These are phyloP conservation scores for Drosophila ezoana DNA, from an alignment of 2,888 invertebrate genomes.

Conservation along the genomic window DNA sequence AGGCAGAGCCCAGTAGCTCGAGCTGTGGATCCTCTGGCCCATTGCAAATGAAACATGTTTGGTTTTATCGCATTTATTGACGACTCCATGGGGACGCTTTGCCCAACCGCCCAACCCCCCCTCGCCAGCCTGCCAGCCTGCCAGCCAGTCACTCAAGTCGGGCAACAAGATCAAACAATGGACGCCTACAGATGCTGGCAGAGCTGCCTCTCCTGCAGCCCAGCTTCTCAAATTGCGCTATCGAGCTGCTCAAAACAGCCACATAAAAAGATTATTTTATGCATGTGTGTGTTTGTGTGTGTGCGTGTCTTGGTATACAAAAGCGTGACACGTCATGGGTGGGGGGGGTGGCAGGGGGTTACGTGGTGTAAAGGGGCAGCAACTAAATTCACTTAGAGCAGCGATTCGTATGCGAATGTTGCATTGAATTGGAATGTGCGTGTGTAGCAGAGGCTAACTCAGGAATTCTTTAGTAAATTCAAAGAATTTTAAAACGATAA, in stretches of 20 bases:
- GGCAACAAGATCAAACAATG: conserved; percentile 68
- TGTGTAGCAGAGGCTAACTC: conserved; percentile 8
- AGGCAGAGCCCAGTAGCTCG: conserved; percentile 2
- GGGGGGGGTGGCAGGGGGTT: not conserved
- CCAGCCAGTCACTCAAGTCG: conserved; percentile 25
- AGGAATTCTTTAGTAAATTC: conserved; percentile 21
- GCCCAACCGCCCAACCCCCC: conserved; percentile 17
- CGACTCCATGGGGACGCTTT: conserved; percentile 77
- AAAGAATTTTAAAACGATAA: conserved; percentile 32
- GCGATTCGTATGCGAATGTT: conserved; percentile 58
- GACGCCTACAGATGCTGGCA: conserved; percentile 43
- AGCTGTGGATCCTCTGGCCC: conserved; percentile 27
- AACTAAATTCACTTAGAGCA: conserved; percentile 73
- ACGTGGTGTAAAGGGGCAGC: not conserved
- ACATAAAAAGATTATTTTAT: conserved; percentile 78
- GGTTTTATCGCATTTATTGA: conserved; percentile 81
- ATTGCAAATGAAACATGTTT: conserved; percentile 79
- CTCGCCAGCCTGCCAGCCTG: not conserved
- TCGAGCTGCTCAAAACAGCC: conserved; percentile 76
- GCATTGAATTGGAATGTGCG: conserved; percentile 50
- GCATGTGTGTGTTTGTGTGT: conserved; percentile 43
- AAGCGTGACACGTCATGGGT: conserved; percentile 7
- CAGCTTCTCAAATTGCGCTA: conserved; percentile 60
- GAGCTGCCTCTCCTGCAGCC: conserved; percentile 2
- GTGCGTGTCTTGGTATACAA: conserved; percentile 32